Percentiles rank a stretch among this genome's conserved stretches.
These are phyloP conservation scores for Nemopilema nomurai DNA, from an alignment of 30 jellyfish, hydroid and myxozoan species.

Conservation along the genomic window DNA sequence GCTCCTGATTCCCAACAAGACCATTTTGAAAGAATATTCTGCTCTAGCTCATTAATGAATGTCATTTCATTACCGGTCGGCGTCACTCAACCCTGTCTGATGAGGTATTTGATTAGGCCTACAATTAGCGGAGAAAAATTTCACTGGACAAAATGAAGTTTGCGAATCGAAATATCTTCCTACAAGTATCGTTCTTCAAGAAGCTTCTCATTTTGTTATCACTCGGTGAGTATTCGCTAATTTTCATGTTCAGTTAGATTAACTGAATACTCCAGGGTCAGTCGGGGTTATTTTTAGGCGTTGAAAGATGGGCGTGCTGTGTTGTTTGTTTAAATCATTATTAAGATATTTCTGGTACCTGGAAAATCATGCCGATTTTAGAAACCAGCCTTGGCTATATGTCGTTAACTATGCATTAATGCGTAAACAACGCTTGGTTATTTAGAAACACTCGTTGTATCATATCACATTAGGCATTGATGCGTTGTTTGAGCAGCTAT, in stretches of 20 bases:
- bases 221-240: neutral
- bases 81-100: neutral
- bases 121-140: neutral
- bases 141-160: neutral
- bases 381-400: too few species aligned
- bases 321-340: too few species aligned
- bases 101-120: neutral
- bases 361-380: too few species aligned
- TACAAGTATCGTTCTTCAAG: neutral
- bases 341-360: too few species aligned
- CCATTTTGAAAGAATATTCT: neutral
- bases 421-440: too few species aligned
- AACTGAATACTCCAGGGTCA: too few species aligned
- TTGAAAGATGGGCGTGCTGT: too few species aligned
- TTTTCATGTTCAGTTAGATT: neutral
- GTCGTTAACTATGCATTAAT: too few species aligned
- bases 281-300: neutral
- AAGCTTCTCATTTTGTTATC: neutral
- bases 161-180: neutral
- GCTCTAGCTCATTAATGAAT: neutral
- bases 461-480: too few species aligned
- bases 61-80: neutral
- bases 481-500: too few species aligned
- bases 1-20: neutral
- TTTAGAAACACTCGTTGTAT: too few species aligned